These are phyloP conservation scores for Drosophila macrospina DNA, from an alignment of 2,888 invertebrate genomes.

Conservation along the genomic window DNA sequence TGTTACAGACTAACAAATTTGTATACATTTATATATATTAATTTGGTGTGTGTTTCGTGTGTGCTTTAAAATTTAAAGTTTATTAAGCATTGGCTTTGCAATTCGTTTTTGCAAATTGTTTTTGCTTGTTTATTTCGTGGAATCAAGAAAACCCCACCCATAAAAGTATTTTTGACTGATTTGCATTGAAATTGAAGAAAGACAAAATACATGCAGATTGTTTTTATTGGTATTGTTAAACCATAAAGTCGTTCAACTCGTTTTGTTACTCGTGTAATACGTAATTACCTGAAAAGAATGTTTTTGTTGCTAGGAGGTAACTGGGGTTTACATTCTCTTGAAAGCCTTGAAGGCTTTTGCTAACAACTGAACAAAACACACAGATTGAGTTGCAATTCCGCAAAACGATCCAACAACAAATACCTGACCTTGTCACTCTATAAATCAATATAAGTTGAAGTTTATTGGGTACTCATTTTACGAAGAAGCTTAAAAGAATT, in stretches of 20 bases:
- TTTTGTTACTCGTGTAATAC: conserved; percentile 58
- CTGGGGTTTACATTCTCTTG: conserved; percentile 72
- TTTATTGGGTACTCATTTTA: conserved; percentile 35
- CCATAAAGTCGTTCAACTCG: conserved; percentile 73
- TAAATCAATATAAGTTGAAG: not conserved
- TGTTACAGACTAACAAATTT: not conserved
- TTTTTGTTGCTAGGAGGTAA: conserved; percentile 32
- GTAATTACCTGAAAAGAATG: conserved; percentile 55
- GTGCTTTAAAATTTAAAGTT: not conserved
- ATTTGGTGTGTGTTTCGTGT: not conserved
- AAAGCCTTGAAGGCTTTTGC: conserved; percentile 59
- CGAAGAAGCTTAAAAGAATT: conserved; percentile 72
- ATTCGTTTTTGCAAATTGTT: not conserved
- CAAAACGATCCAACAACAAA: conserved; percentile 23
- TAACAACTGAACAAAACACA: conserved; percentile 16
- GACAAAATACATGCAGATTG: conserved; percentile 45
- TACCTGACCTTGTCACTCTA: conserved; percentile 32
- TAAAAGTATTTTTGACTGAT: conserved; percentile 39
- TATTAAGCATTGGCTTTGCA: not conserved
- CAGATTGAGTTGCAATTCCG: conserved; percentile 69
- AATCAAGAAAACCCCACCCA: conserved; percentile 36
- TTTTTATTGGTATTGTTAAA: conserved; percentile 28
- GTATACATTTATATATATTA: not conserved
- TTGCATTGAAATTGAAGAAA: conserved; percentile 40
- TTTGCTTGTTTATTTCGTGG: conserved; percentile 1